phyloP scores from a whole-genome alignment of 2,797 vertebrate genomes.

The Melanotaenia pygmaea region DNA sequence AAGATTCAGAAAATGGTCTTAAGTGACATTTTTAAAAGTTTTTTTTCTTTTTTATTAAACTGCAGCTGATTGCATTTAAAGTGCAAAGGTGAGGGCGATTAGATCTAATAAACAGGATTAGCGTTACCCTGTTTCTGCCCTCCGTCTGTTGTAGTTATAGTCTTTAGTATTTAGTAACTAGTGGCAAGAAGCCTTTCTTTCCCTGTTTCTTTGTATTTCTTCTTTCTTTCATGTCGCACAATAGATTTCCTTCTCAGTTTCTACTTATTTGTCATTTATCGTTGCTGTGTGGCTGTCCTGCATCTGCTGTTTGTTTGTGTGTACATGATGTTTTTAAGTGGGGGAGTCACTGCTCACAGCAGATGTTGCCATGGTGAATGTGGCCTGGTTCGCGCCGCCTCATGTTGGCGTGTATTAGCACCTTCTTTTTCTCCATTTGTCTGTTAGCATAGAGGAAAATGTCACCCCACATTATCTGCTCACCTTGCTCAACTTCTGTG shows the following conservation, averaged over 20 bases:
- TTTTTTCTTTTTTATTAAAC: slow-evolving; percentile 7
- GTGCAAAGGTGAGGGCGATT: slow-evolving; percentile 36
- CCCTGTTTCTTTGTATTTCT: not conserved
- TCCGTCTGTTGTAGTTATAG: not conserved
- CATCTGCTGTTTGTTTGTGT: slow-evolving; percentile 31
- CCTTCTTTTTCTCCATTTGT: slow-evolving; percentile 40
- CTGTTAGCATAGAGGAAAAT: slow-evolving; percentile 43
- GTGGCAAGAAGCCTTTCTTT: not conserved
- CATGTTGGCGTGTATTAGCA: slow-evolving; percentile 64
- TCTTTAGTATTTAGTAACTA: not conserved
- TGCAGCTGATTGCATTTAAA: slow-evolving; percentile 49
- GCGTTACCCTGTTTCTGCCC: slow-evolving; percentile 20
- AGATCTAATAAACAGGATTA: slow-evolving; percentile 33
- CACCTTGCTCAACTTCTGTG: slow-evolving; percentile 18
- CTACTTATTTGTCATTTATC: not conserved
- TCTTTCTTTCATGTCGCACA: not conserved
- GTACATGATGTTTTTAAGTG: slow-evolving; percentile 30
- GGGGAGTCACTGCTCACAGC: slow-evolving; percentile 50
- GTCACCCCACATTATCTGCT: slow-evolving; percentile 49
- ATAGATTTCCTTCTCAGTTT: not conserved
- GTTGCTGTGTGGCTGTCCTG: not conserved
- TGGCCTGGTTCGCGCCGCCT: slow-evolving; percentile 34
- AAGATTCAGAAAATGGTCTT: not conserved
- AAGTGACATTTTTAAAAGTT: slow-evolving; percentile 2
- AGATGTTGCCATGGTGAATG: slow-evolving; percentile 73